phyloP scores from a whole-genome alignment of 2,888 invertebrate species.

The Pristionchus fissidentatus region DNA sequence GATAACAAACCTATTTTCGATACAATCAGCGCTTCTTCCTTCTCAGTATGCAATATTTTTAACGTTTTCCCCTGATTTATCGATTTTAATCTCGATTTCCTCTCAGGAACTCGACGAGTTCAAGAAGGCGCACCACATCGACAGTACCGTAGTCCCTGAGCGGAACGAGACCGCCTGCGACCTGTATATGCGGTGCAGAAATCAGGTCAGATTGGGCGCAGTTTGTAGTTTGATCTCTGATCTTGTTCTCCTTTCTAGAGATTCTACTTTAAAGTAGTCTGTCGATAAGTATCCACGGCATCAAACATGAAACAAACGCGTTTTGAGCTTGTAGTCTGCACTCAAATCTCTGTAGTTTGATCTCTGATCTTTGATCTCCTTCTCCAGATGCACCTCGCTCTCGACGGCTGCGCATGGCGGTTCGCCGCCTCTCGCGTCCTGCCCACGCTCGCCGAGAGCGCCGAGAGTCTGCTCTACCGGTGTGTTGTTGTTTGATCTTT shows the following conservation, averaged over 20 bases:
- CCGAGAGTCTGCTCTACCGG: slow-evolving; percentile 64
- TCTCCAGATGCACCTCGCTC: slow-evolving; percentile 66
- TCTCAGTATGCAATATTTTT: neutral
- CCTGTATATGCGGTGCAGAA: slow-evolving; percentile 64
- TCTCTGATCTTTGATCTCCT: slow-evolving; percentile 10
- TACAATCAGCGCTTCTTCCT: neutral
- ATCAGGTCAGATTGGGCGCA: too few species aligned
- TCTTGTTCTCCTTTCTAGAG: neutral
- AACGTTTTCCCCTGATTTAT: neutral
- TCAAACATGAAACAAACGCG: neutral
- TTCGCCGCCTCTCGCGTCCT: slow-evolving; percentile 61
- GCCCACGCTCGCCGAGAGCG: slow-evolving; percentile 61
- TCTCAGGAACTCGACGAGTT: slow-evolving; percentile 59
- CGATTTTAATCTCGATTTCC: slow-evolving; percentile 1
- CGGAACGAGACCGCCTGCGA: slow-evolving; percentile 65
- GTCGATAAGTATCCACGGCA: neutral
- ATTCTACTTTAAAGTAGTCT: too few species aligned
- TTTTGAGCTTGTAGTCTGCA: neutral
- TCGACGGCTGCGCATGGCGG: slow-evolving; percentile 64
- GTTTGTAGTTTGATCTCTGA: too few species aligned
- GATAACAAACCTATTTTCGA: neutral
- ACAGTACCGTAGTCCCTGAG: slow-evolving; percentile 1
- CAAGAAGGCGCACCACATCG: slow-evolving; percentile 54
- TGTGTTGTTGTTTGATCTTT: neutral
- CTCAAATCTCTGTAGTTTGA: neutral